These are phyloP conservation scores for Harpagifer antarcticus DNA, from an alignment of 2,797 vertebrate genomes.

Conservation along the genomic window DNA sequence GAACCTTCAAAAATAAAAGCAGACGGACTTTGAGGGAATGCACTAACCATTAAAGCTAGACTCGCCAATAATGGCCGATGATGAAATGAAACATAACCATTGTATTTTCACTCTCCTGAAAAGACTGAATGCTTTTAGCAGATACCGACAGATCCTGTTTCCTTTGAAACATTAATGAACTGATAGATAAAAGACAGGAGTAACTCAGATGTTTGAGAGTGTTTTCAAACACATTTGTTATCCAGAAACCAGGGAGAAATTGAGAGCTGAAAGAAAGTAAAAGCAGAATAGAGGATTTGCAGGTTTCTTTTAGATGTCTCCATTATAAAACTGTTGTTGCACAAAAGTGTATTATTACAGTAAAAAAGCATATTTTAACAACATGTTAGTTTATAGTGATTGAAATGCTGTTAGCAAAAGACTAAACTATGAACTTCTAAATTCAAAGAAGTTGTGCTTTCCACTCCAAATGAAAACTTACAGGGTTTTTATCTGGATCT, in stretches of 20 bases:
- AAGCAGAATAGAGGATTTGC: neutral
- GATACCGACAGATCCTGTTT: neutral
- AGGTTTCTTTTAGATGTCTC: neutral
- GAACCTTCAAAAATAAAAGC: neutral
- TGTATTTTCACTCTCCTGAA: neutral
- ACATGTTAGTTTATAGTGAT: neutral
- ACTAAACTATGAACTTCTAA: too few species aligned
- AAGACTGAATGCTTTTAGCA: conserved; percentile 11
- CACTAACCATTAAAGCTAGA: neutral
- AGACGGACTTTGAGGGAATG: neutral
- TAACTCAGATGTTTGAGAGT: conserved; percentile 6
- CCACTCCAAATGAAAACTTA: too few species aligned
- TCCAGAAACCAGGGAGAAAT: neutral
- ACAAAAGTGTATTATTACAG: neutral
- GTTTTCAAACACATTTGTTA: neutral
- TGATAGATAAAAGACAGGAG: conserved; percentile 1
- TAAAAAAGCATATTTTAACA: neutral
- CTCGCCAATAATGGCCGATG: neutral
- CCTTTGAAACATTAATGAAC: conserved; percentile 31
- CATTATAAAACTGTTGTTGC: neutral
- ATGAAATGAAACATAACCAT: conserved; percentile 18
- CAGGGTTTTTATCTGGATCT: too few species aligned
- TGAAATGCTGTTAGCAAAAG: neutral
- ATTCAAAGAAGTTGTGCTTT: too few species aligned
- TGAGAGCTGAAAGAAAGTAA: neutral